A percentile compares a stretch with the other conserved stretches of the same genome.
phyloP scores from a whole-genome alignment of 2,888 invertebrate species.

The Proisotoma minuta region DNA sequence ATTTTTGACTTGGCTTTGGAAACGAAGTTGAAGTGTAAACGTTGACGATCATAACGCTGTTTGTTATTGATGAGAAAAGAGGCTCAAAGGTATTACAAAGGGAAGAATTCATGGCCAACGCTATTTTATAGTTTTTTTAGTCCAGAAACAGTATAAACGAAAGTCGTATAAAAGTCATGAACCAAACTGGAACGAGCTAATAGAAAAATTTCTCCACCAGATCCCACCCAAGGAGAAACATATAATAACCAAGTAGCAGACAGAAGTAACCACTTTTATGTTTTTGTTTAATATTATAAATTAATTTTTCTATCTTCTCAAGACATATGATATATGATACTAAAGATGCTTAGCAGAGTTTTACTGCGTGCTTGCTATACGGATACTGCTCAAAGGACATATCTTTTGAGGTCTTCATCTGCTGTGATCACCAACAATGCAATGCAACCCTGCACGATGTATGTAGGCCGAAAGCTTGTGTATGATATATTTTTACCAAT shows the following conservation, averaged over 20 bases:
- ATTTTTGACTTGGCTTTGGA: too few species aligned
- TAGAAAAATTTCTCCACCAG: conserved; percentile 16
- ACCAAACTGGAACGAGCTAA: conserved; percentile 16
- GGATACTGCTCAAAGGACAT: too few species aligned
- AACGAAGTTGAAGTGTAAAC: conserved; percentile 4
- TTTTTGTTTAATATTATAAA: conserved; percentile 14
- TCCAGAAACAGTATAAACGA: conserved; percentile 8
- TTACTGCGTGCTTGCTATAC: too few species aligned
- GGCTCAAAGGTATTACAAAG: conserved; percentile 8
- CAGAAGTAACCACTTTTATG: too few species aligned
- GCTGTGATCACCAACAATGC: too few species aligned
- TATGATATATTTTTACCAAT: too few species aligned
- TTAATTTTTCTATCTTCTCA: conserved; percentile 11
- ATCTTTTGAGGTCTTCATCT: too few species aligned
- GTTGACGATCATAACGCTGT: not conserved
- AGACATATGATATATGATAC: conserved; percentile 4
- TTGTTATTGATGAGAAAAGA: conserved; percentile 11
- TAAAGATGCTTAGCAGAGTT: not conserved
- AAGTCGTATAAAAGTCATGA: conserved; percentile 18
- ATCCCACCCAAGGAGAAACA: too few species aligned
- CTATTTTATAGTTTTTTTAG: conserved; percentile 8
- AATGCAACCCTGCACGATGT: too few species aligned
- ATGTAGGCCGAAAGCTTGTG: too few species aligned
- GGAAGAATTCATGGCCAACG: not conserved
- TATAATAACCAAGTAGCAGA: too few species aligned